A percentile compares a stretch with the other conserved stretches of the same genome.
These are phyloP conservation scores for Sphyrna mokarran DNA, from an alignment of 2,113 vertebrate species.

Conservation along the genomic window DNA sequence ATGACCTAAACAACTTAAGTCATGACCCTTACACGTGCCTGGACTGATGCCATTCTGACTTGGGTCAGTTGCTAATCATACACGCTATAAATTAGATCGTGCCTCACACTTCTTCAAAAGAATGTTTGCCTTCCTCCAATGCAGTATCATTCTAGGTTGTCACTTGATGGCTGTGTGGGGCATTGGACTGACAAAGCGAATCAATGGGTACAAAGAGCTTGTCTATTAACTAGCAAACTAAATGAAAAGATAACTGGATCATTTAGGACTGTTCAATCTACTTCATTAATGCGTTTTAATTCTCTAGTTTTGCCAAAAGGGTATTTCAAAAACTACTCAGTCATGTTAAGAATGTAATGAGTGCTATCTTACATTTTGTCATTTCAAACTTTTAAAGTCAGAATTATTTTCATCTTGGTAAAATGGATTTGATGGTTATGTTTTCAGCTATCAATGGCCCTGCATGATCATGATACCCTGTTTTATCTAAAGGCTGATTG, in stretches of 20 bases:
- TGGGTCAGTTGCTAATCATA: constrained; percentile 65
- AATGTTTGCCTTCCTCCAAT: constrained; percentile 50
- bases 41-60: constrained; percentile 74
- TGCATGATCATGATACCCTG: neutral
- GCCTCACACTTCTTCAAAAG: constrained; percentile 59
- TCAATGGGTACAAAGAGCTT: constrained; percentile 40
- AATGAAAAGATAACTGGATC: constrained; percentile 1
- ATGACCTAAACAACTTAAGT: constrained; percentile 80
- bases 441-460: neutral
- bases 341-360: neutral
- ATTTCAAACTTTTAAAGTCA: neutral
- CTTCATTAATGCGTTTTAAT: neutral
- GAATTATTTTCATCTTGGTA: neutral
- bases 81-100: constrained; percentile 71
- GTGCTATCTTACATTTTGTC: neutral
- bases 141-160: constrained; percentile 56
- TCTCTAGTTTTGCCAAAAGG: neutral
- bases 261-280: constrained; percentile 24
- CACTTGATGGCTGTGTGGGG: constrained; percentile 50
- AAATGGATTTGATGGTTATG: neutral
- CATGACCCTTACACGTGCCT: constrained; percentile 80
- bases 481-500: neutral
- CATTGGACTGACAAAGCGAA: constrained; percentile 45
- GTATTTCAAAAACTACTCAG: neutral
- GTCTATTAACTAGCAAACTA: constrained; percentile 34